Conservation (phyloP, 2,113 vertebrate genomes). For the Etia nguti region DNA sequence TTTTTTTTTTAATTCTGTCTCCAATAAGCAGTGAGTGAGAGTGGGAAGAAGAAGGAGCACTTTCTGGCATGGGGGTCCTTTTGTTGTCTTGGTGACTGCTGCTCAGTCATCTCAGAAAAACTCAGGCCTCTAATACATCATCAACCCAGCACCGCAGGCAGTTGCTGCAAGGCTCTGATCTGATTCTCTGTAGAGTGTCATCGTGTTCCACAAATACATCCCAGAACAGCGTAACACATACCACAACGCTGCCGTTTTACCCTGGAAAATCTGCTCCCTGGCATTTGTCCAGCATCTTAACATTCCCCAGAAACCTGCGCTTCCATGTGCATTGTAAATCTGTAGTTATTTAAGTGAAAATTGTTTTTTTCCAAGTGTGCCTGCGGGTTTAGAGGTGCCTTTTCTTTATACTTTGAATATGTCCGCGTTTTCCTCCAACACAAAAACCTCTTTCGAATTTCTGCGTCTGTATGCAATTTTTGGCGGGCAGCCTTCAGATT, state of each 20-base stretch:
- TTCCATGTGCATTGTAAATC: not conserved
- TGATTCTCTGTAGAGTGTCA: not conserved
- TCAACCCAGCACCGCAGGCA: constrained; percentile 12
- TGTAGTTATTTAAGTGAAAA: constrained; percentile 25
- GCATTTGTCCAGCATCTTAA: constrained; percentile 8
- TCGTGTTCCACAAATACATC: constrained; percentile 13
- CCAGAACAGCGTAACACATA: not conserved
- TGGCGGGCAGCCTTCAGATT: constrained; percentile 23
- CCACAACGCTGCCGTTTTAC: not conserved
- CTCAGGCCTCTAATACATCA: constrained; percentile 32
- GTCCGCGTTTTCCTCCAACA: constrained; percentile 8
- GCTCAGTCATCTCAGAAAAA: constrained; percentile 16
- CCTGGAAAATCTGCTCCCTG: not conserved
- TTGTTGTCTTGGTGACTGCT: constrained; percentile 52
- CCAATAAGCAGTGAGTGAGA: constrained; percentile 28
- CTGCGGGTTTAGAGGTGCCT: not conserved
- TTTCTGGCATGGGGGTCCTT: constrained; percentile 32
- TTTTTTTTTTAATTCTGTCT: not conserved
- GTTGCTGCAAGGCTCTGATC: constrained; percentile 9
- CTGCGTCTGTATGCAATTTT: not conserved
- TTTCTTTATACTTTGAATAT: not conserved
- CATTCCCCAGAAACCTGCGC: not conserved
- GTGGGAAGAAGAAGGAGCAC: constrained; percentile 33
- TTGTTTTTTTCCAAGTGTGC: constrained; percentile 7
- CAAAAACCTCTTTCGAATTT: constrained; percentile 22